Evolutionary conservation across 2,797 vertebrate genomes (phyloP).

Genomic region (Coluber constrictor): DNA sequence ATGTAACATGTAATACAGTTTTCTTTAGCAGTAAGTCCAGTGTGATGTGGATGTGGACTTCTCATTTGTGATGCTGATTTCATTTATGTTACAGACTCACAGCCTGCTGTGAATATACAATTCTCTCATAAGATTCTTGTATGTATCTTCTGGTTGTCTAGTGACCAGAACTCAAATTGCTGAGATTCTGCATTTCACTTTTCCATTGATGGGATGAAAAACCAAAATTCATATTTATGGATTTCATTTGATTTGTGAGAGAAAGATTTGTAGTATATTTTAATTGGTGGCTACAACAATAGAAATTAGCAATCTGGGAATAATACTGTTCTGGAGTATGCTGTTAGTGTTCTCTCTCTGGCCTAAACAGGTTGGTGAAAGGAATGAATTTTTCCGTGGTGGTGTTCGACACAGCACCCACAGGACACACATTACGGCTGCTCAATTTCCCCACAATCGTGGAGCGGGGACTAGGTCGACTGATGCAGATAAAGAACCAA

Average conservation of each 20-base stretch:
- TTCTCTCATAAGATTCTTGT: neutral
- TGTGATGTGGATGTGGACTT: neutral
- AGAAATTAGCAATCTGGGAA: neutral
- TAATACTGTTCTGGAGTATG: constrained; percentile 12
- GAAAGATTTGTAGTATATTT: neutral
- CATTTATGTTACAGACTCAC: neutral
- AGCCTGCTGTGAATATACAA: neutral
- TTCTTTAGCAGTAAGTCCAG: neutral
- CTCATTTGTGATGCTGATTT: neutral
- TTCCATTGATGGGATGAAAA: neutral
- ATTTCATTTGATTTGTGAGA: neutral
- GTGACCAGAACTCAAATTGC: neutral
- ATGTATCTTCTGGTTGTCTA: neutral
- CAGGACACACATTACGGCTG: constrained; percentile 89
- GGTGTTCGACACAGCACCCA: constrained; percentile 94
- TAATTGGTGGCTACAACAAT: neutral
- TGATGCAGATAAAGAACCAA: constrained; percentile 99
- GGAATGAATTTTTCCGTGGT: constrained; percentile 98
- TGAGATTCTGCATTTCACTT: neutral
- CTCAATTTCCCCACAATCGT: constrained; percentile 97
- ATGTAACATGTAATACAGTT: neutral
- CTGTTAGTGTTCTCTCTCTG: constrained; percentile 18
- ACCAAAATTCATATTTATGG: neutral
- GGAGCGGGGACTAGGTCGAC: constrained; percentile 89
- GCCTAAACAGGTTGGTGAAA: constrained; percentile 84